Evolutionary conservation across 2,113 vertebrate genomes (phyloP).

Genomic region (Columba livia): DNA sequence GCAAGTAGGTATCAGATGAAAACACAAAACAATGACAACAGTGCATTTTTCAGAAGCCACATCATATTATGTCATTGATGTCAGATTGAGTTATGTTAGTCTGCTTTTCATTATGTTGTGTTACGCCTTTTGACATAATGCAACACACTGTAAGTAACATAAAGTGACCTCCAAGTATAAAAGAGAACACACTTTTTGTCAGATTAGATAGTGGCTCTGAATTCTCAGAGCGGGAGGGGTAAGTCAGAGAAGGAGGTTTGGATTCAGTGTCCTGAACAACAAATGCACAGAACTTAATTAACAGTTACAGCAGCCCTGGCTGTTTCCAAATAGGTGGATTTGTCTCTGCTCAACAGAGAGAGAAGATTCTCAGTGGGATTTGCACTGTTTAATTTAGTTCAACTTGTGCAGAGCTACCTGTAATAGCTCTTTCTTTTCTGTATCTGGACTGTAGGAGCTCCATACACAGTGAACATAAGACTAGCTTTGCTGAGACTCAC

Average conservation of each 20-base stretch:
- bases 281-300: slow-evolving; percentile 31
- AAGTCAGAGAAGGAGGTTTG: not conserved
- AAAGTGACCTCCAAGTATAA: slow-evolving; percentile 66
- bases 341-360: not conserved
- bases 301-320: not conserved
- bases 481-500: not conserved
- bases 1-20: slow-evolving; percentile 6
- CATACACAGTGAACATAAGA: not conserved
- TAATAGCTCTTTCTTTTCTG: not conserved
- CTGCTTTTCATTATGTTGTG: slow-evolving; percentile 52
- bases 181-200: slow-evolving; percentile 64
- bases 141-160: slow-evolving; percentile 67
- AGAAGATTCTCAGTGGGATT: not conserved
- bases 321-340: not conserved
- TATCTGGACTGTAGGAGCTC: not conserved
- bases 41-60: slow-evolving; percentile 60
- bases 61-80: slow-evolving; percentile 63
- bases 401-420: not conserved
- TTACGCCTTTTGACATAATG: slow-evolving; percentile 66
- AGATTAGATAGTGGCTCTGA: slow-evolving; percentile 42
- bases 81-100: slow-evolving; percentile 57
- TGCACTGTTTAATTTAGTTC: not conserved
- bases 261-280: slow-evolving; percentile 6
- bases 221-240: slow-evolving; percentile 19
- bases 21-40: slow-evolving; percentile 49